Percentiles rank a stretch among this genome's conserved stretches.
Evolutionary conservation across 2,113 vertebrate species (phyloP).

Genomic region (Brienomyrus longianalis): DNA sequence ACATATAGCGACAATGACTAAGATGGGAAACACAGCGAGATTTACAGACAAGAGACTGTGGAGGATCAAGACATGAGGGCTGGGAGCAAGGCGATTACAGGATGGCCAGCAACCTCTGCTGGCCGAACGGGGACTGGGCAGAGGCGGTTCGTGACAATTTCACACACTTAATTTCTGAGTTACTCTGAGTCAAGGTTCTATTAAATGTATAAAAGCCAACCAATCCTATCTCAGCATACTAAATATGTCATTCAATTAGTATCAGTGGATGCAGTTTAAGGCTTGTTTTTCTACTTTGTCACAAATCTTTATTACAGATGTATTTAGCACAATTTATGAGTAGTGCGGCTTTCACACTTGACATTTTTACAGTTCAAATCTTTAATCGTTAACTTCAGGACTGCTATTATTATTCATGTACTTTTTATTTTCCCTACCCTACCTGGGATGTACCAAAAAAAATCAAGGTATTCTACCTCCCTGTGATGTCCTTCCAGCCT

Average conservation of each 20-base stretch:
- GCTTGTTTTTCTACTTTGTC: too few species aligned
- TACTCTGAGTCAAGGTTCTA: neutral
- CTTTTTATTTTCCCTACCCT: neutral
- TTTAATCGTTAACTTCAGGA: neutral
- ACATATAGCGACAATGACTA: neutral
- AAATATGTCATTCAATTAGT: neutral
- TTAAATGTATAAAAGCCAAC: neutral
- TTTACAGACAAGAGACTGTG: neutral
- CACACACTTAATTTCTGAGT: neutral
- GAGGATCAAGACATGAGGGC: neutral
- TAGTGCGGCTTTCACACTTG: neutral
- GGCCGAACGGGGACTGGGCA: neutral
- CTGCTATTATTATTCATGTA: neutral
- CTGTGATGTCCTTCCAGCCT: neutral
- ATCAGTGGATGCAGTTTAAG: neutral
- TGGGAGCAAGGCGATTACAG: neutral
- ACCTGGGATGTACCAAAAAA: too few species aligned
- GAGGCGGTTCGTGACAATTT: neutral
- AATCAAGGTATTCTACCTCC: neutral
- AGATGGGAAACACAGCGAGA: too few species aligned
- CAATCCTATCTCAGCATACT: neutral
- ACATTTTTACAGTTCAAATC: neutral
- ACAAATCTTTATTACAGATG: neutral
- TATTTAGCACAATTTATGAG: neutral
- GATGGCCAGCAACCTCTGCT: neutral